Evolutionary conservation across 2,113 vertebrate genomes (phyloP), one percentile per base, ranked within the genome.

Genomic region (Brachyhypopomus occidentalis): DNA sequence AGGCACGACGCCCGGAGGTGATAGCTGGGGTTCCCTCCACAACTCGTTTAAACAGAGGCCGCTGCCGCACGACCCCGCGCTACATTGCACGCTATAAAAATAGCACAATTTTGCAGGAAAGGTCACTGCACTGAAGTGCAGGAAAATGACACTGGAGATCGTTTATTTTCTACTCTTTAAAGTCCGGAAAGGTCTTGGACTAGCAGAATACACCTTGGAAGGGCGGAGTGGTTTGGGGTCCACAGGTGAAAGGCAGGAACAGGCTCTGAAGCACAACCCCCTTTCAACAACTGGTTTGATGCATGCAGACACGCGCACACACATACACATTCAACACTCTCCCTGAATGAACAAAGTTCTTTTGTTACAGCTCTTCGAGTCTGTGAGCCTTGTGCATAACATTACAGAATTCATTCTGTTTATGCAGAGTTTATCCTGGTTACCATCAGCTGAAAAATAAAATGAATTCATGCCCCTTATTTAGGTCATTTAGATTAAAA

Each of bases 1-100:
- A 74, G 34, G 59, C 41, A 66, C 73, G 71, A 74, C 73, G 71
- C 38, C 63, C 22, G 19, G 45, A 67, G 14, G 30, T 27, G 62
- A 81, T 67, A 45, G n/a, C n/a, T 41, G 25, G 74, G 71, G 66
- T 5, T 19, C 20, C 59, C 55, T 48, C 55, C 48, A 73, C 14
- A 14, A n/a, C 79, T 67, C 75, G 72, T 81, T 81, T 75, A 75
- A 67, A 81, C 79, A 81, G n/a, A 41, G 60, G 73, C 73, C 36
- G 73, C 55, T 59, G 55, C 56, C 27, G 19, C 22, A 30, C n/a
- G 69, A 64, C 11, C 30, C 5, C 11, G 66, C 16, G 5, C 4
- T 48, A 27, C 27, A 59, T 8, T 41, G 48, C 67, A 41, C 59
- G 30, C 9, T 34, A 41, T 48, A 72, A 72, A 72, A 48, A 34